Conservation (phyloP, 2,113 vertebrate species). For the Seriola quinqueradiata region DNA sequence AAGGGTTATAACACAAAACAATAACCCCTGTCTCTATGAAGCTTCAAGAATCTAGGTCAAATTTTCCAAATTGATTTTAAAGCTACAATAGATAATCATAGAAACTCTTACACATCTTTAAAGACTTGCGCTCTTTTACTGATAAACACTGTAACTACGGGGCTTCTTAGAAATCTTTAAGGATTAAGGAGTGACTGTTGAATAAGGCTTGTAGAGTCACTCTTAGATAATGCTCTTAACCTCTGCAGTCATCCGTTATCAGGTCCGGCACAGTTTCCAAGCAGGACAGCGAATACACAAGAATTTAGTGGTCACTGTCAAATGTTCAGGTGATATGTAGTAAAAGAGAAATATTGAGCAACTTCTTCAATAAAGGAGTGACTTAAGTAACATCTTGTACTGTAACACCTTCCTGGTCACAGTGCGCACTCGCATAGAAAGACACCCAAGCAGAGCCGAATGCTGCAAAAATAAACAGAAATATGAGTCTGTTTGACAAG, state of each 20-base stretch:
- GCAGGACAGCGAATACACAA: constrained; percentile 1
- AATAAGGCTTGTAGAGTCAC: constrained; percentile 15
- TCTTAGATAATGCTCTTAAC: constrained; percentile 33
- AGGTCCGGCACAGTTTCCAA: neutral
- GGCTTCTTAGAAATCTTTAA: neutral
- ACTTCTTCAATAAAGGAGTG: neutral
- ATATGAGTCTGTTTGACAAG: constrained; percentile 65
- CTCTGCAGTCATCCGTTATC: neutral
- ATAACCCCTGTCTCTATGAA: neutral
- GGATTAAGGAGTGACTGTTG: neutral
- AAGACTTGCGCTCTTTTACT: neutral
- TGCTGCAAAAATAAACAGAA: constrained; percentile 71
- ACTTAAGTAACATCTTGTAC: constrained; percentile 30
- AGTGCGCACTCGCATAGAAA: constrained; percentile 32
- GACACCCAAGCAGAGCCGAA: constrained; percentile 40
- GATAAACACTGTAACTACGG: neutral
- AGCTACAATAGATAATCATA: neutral
- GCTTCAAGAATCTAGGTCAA: neutral
- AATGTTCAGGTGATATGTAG: neutral
- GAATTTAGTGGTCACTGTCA: neutral
- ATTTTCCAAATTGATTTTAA: neutral
- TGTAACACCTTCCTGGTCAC: constrained; percentile 51
- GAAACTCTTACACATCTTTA: neutral
- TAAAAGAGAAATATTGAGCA: constrained; percentile 6
- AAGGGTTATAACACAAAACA: neutral